Evolutionary conservation across 1,140 invertebrate genomes (phyloP).

Genomic region (Mylabris phalerata): DNA sequence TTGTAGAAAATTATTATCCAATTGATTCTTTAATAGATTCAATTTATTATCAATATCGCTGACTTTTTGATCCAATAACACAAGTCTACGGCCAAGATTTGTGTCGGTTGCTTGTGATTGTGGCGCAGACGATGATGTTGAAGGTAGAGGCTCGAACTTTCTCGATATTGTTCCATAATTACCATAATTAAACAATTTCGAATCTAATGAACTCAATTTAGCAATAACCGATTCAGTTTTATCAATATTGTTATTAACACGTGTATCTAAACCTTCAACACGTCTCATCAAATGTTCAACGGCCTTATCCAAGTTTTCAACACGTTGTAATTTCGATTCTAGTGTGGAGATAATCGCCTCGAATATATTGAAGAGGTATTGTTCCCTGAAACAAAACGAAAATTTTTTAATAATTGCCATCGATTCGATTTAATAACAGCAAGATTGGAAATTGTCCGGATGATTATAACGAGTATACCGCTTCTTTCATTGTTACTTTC

Average conservation of each 20-base stretch:
- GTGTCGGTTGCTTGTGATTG: conserved; percentile 5
- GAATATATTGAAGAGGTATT: conserved; percentile 81
- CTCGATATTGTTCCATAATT: too few relatives aligned
- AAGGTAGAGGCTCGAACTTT: background rate
- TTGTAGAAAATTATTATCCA: conserved; percentile 72
- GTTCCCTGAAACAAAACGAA: conserved; percentile 63
- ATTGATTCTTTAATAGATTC: conserved; percentile 68
- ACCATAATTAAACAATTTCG: conserved; percentile 54
- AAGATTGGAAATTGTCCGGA: too few relatives aligned
- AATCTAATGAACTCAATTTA: conserved; percentile 63
- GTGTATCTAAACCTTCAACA: conserved; percentile 70
- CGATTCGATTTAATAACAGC: too few relatives aligned
- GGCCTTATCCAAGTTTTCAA: conserved; percentile 79
- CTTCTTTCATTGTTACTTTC: too few relatives aligned
- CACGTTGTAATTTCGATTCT: conserved; percentile 77
- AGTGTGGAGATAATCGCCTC: conserved; percentile 81
- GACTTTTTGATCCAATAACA: conserved; percentile 71
- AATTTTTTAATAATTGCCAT: too few relatives aligned
- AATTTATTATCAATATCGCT: conserved; percentile 73
- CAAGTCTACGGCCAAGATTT: conserved; percentile 54
- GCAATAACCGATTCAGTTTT: conserved; percentile 75
- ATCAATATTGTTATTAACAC: conserved; percentile 74
- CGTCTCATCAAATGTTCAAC: conserved; percentile 77
- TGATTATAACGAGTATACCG: too few relatives aligned
- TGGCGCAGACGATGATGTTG: conserved; percentile 15